Percentiles rank a stretch among this genome's conserved stretches.
Evolutionary conservation across 2,888 invertebrate species (phyloP).

Genomic region (Agonopterix alstromeriana): DNA sequence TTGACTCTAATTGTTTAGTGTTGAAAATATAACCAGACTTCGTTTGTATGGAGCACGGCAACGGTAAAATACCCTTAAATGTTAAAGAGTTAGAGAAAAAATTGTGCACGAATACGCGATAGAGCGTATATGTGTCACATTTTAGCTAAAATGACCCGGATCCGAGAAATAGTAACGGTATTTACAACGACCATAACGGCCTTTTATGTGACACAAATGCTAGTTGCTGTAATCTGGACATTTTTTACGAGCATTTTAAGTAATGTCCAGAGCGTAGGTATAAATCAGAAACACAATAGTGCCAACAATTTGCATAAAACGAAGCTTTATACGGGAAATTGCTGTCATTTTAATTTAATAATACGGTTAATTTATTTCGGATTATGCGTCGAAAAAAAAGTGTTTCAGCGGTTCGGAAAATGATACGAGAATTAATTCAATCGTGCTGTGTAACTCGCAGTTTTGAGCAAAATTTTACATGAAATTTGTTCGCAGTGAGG

Average conservation of each 20-base stretch:
- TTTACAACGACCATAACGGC: slow-evolving; percentile 37
- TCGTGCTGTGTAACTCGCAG: slow-evolving; percentile 11
- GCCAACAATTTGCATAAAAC: slow-evolving; percentile 14
- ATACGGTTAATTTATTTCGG: slow-evolving; percentile 29
- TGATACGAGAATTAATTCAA: slow-evolving; percentile 27
- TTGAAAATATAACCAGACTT: too few relatives aligned
- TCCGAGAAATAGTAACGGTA: slow-evolving; percentile 35
- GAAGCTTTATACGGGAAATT: slow-evolving; percentile 39
- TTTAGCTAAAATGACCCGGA: slow-evolving; percentile 31
- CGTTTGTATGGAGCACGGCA: too few relatives aligned
- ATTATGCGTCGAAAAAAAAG: slow-evolving; percentile 13
- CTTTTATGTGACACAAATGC: slow-evolving; percentile 44
- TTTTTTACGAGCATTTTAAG: slow-evolving; percentile 37
- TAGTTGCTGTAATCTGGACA: slow-evolving; percentile 42
- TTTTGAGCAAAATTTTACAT: too few relatives aligned
- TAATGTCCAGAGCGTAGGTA: slow-evolving; percentile 9
- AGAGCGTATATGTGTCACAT: slow-evolving; percentile 18
- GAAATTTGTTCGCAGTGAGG: too few relatives aligned
- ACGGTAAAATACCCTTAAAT: too few relatives aligned
- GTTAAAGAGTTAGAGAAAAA: background rate
- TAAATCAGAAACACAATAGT: slow-evolving; percentile 16
- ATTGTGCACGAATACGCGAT: background rate
- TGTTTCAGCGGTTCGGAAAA: slow-evolving; percentile 13
- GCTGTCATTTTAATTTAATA: slow-evolving; percentile 50
- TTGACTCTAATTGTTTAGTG: too few relatives aligned